These are phyloP conservation scores for Hydrozoanthus gracilis DNA, from an alignment of 92 coral and sea anemone species.

Conservation along the genomic window DNA sequence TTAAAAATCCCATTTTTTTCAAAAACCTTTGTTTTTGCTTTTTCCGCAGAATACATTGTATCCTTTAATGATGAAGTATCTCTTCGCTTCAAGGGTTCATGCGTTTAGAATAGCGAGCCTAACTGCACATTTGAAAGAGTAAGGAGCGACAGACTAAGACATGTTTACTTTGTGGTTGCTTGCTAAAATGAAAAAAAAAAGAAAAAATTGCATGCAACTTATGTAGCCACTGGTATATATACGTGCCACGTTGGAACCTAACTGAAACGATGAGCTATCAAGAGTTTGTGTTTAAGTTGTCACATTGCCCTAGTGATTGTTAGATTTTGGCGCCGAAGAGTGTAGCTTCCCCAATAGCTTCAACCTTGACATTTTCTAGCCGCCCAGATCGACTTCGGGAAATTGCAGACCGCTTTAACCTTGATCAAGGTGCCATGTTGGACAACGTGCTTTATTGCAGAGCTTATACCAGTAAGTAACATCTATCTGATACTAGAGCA, in stretches of 20 bases:
- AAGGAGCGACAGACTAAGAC: no score
- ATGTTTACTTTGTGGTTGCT: no score
- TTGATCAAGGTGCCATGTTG: constrained; percentile 98
- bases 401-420: constrained; percentile 94
- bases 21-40: background rate
- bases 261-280: background rate
- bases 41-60: constrained; percentile 94
- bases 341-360: background rate
- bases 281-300: background rate
- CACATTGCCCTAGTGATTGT: no score
- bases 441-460: constrained; percentile 98
- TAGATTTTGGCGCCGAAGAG: no score
- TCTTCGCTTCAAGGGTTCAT: background rate
- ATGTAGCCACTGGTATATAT: background rate
- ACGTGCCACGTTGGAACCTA: no score
- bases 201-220: background rate
- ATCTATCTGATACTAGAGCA: no score
- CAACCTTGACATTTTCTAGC: constrained; percentile 56
- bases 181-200: background rate
- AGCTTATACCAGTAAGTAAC: constrained; percentile 92
- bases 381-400: constrained; percentile 99
- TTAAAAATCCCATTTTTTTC: no score
- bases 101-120: no score
- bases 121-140: no score
- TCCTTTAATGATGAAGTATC: constrained; percentile 66